Evolutionary conservation across 2,113 vertebrate genomes (phyloP).

Genomic region (Oryctolagus cuniculus): DNA sequence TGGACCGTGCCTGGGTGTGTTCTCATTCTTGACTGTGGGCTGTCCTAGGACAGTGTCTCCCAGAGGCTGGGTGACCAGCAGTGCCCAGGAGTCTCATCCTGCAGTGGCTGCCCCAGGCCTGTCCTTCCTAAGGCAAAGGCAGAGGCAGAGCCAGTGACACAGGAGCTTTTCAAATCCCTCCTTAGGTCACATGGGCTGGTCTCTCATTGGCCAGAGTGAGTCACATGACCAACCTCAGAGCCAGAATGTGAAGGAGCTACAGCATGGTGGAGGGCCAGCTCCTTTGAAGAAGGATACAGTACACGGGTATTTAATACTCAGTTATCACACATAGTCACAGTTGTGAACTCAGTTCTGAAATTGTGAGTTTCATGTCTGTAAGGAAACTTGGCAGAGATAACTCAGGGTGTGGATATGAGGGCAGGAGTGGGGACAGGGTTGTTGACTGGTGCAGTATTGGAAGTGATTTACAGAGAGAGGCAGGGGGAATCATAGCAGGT

Average conservation of each 20-base stretch:
- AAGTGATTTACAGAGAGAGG: too few species aligned
- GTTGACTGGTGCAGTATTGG: too few species aligned
- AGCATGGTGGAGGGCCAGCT: neutral
- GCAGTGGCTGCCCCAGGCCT: neutral
- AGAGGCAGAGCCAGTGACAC: neutral
- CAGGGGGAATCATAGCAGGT: too few species aligned
- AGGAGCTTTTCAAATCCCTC: neutral
- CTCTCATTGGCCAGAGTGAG: neutral
- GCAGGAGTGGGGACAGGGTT: neutral
- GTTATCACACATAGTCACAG: too few species aligned
- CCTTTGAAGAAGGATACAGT: neutral
- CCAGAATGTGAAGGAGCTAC: neutral
- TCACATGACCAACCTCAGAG: neutral
- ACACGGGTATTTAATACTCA: neutral
- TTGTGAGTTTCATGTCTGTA: neutral
- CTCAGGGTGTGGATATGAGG: neutral
- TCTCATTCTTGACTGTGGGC: neutral
- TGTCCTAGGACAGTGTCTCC: neutral
- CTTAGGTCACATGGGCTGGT: neutral
- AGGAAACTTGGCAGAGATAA: neutral
- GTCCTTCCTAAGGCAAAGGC: fast-evolving
- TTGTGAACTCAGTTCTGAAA: neutral
- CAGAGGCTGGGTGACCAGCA: neutral
- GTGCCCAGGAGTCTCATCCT: neutral
- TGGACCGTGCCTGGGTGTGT: too few species aligned